Percentiles rank a stretch among this genome's conserved stretches.
Evolutionary conservation across 1,140 invertebrate genomes (phyloP).

Genomic region (Oncopeltus fasciatus): DNA sequence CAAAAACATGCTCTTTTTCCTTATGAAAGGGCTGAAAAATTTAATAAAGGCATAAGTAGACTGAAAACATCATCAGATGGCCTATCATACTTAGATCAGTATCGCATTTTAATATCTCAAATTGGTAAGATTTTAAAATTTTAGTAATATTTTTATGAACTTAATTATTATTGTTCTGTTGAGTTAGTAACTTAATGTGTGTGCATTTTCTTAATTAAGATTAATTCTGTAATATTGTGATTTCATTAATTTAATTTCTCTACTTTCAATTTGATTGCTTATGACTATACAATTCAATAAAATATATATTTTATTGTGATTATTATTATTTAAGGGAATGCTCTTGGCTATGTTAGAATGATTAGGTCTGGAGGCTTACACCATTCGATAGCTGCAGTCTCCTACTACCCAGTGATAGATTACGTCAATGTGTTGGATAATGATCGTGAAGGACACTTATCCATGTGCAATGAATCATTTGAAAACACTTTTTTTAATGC

Average conservation of each 20-base stretch:
- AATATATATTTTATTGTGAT: too few relatives aligned
- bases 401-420: slow-evolving; percentile 77
- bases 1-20: slow-evolving; percentile 47
- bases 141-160: too few relatives aligned
- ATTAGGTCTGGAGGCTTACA: slow-evolving; percentile 86
- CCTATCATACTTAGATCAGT: slow-evolving; percentile 80
- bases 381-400: slow-evolving; percentile 77
- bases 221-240: too few relatives aligned
- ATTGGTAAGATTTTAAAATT: slow-evolving; percentile 46
- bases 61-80: slow-evolving; percentile 73
- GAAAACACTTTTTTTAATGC: slow-evolving; percentile 64
- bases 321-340: slow-evolving; percentile 51
- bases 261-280: too few relatives aligned
- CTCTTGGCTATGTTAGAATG: slow-evolving; percentile 88
- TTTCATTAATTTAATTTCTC: too few relatives aligned
- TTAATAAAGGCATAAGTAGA: slow-evolving; percentile 82
- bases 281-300: too few relatives aligned
- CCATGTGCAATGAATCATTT: slow-evolving; percentile 51
- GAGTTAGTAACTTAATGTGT: not conserved
- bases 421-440: slow-evolving; percentile 42
- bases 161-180: too few relatives aligned
- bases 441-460: not conserved
- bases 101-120: slow-evolving; percentile 79
- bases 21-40: slow-evolving; percentile 87
- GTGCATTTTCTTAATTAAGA: not conserved